phyloP scores from a whole-genome alignment of 1,140 invertebrate species.

The Ylistrum balloti region DNA sequence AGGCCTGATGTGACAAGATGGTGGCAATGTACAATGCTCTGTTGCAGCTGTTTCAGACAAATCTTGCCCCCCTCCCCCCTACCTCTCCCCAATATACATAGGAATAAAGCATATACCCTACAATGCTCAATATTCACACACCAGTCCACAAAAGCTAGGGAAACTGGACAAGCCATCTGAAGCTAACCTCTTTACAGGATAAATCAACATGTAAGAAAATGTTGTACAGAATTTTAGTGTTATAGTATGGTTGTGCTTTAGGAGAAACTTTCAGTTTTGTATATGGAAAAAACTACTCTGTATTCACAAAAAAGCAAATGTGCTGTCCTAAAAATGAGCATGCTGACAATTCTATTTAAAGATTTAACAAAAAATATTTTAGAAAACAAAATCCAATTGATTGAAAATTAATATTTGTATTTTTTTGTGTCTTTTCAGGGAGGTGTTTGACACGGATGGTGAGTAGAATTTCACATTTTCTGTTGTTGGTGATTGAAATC shows the following conservation, averaged over 20 bases:
- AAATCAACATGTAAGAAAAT: no score
- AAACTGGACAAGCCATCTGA: no score
- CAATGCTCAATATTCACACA: background rate
- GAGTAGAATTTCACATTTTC: background rate
- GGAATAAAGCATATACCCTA: background rate
- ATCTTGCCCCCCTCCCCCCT: background rate
- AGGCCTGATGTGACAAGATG: background rate
- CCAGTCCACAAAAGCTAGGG: no score
- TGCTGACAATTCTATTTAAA: background rate
- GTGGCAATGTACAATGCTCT: background rate
- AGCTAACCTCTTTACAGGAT: no score
- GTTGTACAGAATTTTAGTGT: no score
- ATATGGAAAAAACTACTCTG: no score
- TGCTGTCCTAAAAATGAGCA: no score
- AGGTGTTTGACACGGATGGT: slow-evolving; percentile 1
- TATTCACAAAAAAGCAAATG: no score
- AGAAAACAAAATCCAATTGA: background rate
- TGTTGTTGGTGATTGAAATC: background rate
- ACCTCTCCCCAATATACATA: background rate
- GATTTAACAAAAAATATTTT: background rate
- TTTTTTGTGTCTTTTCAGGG: background rate
- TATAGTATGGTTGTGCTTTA: no score
- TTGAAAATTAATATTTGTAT: background rate
- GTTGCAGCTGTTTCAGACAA: background rate
- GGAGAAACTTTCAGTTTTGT: no score